Base-by-base conservation (phyloP, 2,888 invertebrate species). In the Temnothorax rugatulus region DNA sequence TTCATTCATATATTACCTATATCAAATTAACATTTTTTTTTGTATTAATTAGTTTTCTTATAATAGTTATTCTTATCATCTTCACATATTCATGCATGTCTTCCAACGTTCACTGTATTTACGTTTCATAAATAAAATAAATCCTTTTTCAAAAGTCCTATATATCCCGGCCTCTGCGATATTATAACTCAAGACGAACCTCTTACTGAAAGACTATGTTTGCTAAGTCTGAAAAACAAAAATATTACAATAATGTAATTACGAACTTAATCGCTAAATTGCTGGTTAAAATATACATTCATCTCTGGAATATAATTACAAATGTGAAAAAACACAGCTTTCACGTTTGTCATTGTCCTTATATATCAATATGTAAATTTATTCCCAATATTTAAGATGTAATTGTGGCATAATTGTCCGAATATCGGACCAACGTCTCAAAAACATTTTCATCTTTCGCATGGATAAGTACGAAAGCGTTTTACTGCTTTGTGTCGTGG, bases 1-100 rank as follows among this genome's bases (percentile, higher is more conserved):
- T 93, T 93, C 91, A 92, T 94, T 92, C 93, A 93, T 94, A 94
- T 94, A 94, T 94, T 94, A 94, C 92, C 91, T 93, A 79, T 94
- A 79, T 94, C 92, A 94, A 94, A 93, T 93, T 94, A 93, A 94
- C 93, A 93, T 93, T 68, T 68, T 29, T 29, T 68, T 68, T 68
- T 92, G 91, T 92, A 87, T 90, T 90, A 90, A 90, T 90, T 54
- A 87, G 86, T 88, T 88, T 85, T 87, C 89, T 88, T 89, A 89
- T 89, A 87, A 90, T 90, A 88, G 87, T 92, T 91, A 91, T 89
- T 89, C 87, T 91, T 91, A 90, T 91, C 81, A 89, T 90, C 87
- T 84, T 75, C 87, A 87, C 88, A 89, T 92, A 92, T 92, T 92
- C 92, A 92, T 92, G 91, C 91, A 90, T 90, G 90, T 57, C 87